Evolutionary conservation across 2,888 invertebrate species (phyloP).

Genomic region (Myopa testacea): DNA sequence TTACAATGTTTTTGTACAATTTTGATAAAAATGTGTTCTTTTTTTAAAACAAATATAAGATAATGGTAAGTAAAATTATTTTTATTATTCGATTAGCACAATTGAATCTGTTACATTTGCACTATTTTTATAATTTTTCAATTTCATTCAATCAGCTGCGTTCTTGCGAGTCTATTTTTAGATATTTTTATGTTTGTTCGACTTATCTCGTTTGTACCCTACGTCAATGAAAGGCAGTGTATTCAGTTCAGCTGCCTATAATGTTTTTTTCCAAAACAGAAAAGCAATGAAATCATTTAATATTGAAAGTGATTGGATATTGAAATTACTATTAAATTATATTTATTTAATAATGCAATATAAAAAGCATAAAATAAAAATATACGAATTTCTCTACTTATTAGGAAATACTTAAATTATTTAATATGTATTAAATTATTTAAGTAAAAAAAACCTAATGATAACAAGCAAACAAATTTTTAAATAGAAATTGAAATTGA

Average conservation of each 20-base stretch:
- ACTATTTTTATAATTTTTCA: too few species aligned
- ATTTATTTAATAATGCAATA: too few species aligned
- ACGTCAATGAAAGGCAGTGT: neutral
- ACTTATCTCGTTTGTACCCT: neutral
- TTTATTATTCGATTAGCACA: too few species aligned
- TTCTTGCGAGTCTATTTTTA: slow-evolving; percentile 6
- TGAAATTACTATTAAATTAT: too few species aligned
- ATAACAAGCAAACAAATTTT: too few species aligned
- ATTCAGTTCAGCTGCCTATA: neutral
- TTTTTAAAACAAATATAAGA: neutral
- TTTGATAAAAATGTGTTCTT: neutral
- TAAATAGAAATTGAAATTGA: too few species aligned
- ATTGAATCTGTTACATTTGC: too few species aligned
- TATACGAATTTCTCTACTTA: too few species aligned
- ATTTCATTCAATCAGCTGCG: slow-evolving; percentile 20
- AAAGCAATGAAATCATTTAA: neutral
- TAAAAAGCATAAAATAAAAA: too few species aligned
- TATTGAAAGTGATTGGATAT: neutral
- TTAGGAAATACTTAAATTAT: too few species aligned
- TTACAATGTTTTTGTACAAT: neutral
- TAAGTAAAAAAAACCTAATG: too few species aligned
- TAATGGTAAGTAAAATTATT: neutral
- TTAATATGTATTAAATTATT: too few species aligned
- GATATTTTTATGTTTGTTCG: neutral
- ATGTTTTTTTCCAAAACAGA: neutral